Base-by-base conservation (phyloP, 2,888 invertebrate species). In the Trissolcus japonicus region DNA sequence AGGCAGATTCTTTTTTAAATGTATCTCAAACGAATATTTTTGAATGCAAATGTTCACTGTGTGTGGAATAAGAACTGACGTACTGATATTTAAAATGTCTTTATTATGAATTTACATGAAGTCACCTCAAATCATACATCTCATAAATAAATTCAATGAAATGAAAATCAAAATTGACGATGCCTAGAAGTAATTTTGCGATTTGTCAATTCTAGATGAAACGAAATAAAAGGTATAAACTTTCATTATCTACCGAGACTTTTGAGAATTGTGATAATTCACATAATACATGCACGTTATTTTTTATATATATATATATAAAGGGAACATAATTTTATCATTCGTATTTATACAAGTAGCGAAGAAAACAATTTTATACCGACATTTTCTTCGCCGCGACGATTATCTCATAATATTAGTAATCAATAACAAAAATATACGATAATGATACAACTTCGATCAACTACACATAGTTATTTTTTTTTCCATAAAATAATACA, bases 351-450 rank as follows among this genome's bases (percentile, higher is more conserved):
- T 76, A 76, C 76, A 76, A 51, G 60, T 72, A 57, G 76, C 76
- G 71, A 72, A 72, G 76, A 77, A 67, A 77, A 77, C 17, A 62
- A 77, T 57, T 77, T 53, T 77, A 77, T 77, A 77, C 68, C 77
- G 68, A 73, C 60, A 77, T 77, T 77, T 63, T 72, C 63, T 68
- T 65, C 77, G 68, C 72, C 11, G 66, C 77, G 77, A 77, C 67
- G 67, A 76, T 76, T 72, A 77, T 77, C 9, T 72, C 63, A 68
- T 77, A 77, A 73, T 77, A 77, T 77, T 77, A 77, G 77, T 77
- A 77, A 77, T 77, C 77, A 68, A 77, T 77, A 77, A 77, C 77
- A 77, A 77, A 77, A 77, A 77, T 77, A 77, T 77, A 73, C 73
- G 73, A 73, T 77, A 77, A 77, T 73, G 73, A 73, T 77, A 77